phyloP scores from a whole-genome alignment of 92 coral and sea anemone genomes.

The Phenganax subtilis region DNA sequence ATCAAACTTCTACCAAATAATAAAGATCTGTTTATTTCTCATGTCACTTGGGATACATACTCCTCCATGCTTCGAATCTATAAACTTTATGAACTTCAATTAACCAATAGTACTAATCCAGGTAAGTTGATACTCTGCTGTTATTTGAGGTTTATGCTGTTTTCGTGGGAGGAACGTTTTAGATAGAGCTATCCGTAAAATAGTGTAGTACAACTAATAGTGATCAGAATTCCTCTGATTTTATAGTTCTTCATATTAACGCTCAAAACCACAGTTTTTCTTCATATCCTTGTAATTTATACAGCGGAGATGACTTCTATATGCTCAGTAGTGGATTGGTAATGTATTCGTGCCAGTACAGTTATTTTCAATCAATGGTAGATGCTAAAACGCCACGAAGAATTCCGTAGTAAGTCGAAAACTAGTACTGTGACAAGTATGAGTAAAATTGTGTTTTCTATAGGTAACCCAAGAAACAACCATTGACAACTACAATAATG shows the following conservation, averaged over 20 bases:
- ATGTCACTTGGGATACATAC: constrained; percentile 80
- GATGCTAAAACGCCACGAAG: not conserved
- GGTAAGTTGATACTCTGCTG: constrained; percentile 40
- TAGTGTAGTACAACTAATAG: not conserved
- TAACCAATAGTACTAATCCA: constrained; percentile 47
- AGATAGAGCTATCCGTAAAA: not conserved
- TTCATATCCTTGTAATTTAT: constrained; percentile 73
- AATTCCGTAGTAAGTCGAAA: not conserved
- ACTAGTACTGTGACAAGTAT: too few relatives aligned
- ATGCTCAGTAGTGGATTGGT: constrained; percentile 96
- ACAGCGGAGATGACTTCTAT: constrained; percentile 90
- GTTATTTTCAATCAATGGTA: constrained; percentile 11
- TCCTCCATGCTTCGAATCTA: constrained; percentile 63
- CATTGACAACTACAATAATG: constrained; percentile 64
- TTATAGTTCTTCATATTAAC: constrained; percentile 47
- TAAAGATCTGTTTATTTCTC: constrained; percentile 82
- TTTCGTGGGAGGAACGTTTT: not conserved
- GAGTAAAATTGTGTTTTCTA: not conserved
- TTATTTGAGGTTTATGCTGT: too few relatives aligned
- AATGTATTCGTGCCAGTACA: not conserved
- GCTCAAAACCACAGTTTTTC: constrained; percentile 77
- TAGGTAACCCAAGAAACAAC: constrained; percentile 97
- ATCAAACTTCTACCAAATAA: constrained; percentile 82
- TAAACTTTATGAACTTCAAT: constrained; percentile 69
- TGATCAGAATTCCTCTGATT: not conserved